phyloP scores from a whole-genome alignment of 2,888 invertebrate species.

The Helicoverpa assulta region DNA sequence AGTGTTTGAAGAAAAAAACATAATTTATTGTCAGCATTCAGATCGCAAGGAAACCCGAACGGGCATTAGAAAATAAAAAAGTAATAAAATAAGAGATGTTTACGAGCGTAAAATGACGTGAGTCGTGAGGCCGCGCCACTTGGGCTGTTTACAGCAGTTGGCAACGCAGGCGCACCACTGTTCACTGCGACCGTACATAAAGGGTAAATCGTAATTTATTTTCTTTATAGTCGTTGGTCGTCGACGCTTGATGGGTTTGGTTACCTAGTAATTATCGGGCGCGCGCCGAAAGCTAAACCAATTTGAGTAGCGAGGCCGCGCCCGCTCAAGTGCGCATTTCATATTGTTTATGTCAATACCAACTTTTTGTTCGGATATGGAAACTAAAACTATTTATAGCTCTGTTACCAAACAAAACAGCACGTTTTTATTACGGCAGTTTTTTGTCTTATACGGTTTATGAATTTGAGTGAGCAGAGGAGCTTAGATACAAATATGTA shows the following conservation, averaged over 20 bases:
- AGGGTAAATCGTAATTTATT: constrained; percentile 85
- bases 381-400: constrained; percentile 76
- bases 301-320: constrained; percentile 75
- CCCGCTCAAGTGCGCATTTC: constrained; percentile 83
- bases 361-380: constrained; percentile 76
- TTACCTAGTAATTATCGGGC: constrained; percentile 86
- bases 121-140: constrained; percentile 83
- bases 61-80: constrained; percentile 89
- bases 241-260: constrained; percentile 82
- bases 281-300: constrained; percentile 85
- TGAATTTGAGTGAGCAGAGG: background rate
- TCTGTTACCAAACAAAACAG: constrained; percentile 67
- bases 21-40: constrained; percentile 89
- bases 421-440: constrained; percentile 23
- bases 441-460: constrained; percentile 10
- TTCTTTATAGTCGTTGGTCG: constrained; percentile 77
- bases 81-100: constrained; percentile 88
- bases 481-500: background rate
- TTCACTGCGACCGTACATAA: constrained; percentile 72
- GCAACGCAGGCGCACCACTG: constrained; percentile 72
- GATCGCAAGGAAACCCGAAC: constrained; percentile 89
- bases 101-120: constrained; percentile 90
- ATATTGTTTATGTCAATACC: constrained; percentile 85
- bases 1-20: constrained; percentile 88
- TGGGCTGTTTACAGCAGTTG: constrained; percentile 79